Evolutionary conservation across 1,140 invertebrate species (phyloP).

Genomic region (Nasonia giraulti): DNA sequence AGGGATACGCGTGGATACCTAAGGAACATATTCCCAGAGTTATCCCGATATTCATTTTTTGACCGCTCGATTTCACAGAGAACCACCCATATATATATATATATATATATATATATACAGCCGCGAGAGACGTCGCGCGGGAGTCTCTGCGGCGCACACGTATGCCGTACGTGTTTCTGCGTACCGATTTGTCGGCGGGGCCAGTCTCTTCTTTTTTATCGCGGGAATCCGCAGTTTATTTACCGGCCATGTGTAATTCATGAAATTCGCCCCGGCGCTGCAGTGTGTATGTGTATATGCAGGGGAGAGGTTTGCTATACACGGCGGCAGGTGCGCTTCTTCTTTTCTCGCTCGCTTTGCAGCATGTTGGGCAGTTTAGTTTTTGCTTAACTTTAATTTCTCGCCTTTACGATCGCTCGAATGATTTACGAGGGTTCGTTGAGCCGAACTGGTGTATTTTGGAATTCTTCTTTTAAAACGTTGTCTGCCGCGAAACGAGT

Average conservation of each 20-base stretch:
- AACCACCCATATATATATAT: background rate
- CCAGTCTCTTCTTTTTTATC: slow-evolving; percentile 35
- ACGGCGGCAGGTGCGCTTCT: slow-evolving; percentile 20
- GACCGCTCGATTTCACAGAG: too few relatives aligned
- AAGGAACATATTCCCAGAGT: too few relatives aligned
- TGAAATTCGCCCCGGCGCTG: slow-evolving; percentile 40
- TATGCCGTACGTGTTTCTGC: background rate
- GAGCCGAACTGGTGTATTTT: background rate
- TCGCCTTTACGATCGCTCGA: background rate
- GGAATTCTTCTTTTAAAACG: background rate
- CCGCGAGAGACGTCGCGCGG: background rate
- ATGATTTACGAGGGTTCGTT: background rate
- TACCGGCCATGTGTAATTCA: slow-evolving; percentile 47
- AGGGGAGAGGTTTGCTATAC: background rate
- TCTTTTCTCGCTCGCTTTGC: background rate
- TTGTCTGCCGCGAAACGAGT: background rate
- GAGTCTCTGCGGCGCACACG: background rate
- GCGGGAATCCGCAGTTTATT: slow-evolving; percentile 45
- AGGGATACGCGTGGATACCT: too few relatives aligned
- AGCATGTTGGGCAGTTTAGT: background rate
- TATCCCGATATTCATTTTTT: too few relatives aligned
- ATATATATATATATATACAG: background rate
- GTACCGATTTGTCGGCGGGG: background rate
- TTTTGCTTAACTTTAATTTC: slow-evolving; percentile 49
- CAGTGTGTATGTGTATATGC: background rate